Evolutionary conservation across 2,888 invertebrate species (phyloP).

Genomic region (Sinelater perroti): DNA sequence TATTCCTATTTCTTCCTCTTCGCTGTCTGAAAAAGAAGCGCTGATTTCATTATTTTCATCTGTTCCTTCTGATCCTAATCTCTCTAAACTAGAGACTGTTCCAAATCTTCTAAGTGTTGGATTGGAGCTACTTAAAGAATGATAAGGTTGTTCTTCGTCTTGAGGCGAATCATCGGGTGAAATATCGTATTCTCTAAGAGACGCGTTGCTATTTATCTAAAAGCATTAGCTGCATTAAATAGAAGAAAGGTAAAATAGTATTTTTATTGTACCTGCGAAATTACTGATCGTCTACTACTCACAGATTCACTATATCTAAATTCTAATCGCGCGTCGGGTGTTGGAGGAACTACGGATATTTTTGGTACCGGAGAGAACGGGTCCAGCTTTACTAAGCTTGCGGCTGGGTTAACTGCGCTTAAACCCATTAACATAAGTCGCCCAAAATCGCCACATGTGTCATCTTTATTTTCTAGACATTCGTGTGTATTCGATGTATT

Average conservation of each 20-base stretch:
- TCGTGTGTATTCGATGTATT: constrained; percentile 20
- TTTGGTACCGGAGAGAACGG: constrained; percentile 70
- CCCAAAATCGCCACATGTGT: constrained; percentile 69
- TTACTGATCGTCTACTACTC: constrained; percentile 12
- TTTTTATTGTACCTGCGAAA: too few relatives aligned
- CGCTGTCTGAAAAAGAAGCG: constrained; percentile 46
- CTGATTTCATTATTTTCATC: constrained; percentile 63
- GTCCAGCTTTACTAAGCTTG: constrained; percentile 66
- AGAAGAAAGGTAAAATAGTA: too few relatives aligned
- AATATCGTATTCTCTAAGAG: constrained; percentile 65
- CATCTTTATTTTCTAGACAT: constrained; percentile 13
- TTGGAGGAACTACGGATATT: constrained; percentile 79
- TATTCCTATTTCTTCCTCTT: constrained; percentile 50
- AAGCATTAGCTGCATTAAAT: too few relatives aligned
- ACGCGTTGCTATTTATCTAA: constrained; percentile 30
- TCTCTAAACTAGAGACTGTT: constrained; percentile 77
- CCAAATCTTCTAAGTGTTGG: constrained; percentile 67
- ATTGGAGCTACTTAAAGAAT: constrained; percentile 70
- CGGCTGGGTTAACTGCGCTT: constrained; percentile 70
- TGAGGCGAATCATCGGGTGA: constrained; percentile 76
- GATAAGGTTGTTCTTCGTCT: constrained; percentile 78
- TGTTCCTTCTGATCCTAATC: constrained; percentile 68
- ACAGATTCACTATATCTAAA: constrained; percentile 32
- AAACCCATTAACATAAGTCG: constrained; percentile 76
- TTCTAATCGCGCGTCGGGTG: constrained; percentile 65